Conservation (phyloP, 2,797 vertebrate genomes). For the Pyrocephalus nanus region DNA sequence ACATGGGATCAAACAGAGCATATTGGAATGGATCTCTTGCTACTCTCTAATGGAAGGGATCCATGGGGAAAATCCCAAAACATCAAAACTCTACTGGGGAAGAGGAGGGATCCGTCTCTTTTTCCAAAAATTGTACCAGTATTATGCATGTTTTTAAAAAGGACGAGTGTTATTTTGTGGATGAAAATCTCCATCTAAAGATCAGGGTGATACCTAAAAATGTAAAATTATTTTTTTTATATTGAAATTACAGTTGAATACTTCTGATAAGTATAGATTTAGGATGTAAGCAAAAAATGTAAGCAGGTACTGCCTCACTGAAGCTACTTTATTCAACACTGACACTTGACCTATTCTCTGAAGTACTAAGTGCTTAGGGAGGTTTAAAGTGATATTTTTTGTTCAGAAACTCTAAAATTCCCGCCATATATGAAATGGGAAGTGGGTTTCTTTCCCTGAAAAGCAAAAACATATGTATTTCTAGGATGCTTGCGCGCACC, state of each 20-base stretch:
- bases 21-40: not conserved
- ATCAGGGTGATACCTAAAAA: not conserved
- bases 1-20: not conserved
- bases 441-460: not conserved
- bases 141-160: not conserved
- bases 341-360: not conserved
- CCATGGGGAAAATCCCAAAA: not conserved
- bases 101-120: not conserved
- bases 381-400: not conserved
- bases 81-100: not conserved
- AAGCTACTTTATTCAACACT: not conserved
- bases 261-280: not conserved
- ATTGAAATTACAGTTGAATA: not conserved
- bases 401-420: not conserved
- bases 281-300: not conserved
- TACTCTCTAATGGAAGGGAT: not conserved
- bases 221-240: not conserved
- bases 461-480: accelerated
- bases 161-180: not conserved
- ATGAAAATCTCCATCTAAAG: not conserved
- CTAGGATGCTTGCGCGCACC: not conserved
- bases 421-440: accelerated
- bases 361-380: not conserved
- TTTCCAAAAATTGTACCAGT: not conserved
- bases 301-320: not conserved